phyloP scores from a whole-genome alignment of 1,140 invertebrate genomes.

The Yoshiicerus persimilis region DNA sequence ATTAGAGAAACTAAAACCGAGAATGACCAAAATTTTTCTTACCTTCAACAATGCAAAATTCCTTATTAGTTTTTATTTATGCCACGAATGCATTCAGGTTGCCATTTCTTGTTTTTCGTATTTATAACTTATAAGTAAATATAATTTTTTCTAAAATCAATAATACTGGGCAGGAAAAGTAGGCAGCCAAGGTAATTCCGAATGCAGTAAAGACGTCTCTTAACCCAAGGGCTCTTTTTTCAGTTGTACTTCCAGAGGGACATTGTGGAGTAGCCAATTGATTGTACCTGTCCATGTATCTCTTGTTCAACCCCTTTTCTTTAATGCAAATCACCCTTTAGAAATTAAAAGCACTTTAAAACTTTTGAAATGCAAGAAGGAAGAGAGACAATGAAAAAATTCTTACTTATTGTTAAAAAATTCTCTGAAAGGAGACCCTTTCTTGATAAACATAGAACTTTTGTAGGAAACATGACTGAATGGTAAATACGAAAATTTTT shows the following conservation, averaged over 20 bases:
- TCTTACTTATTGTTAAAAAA: slow-evolving; percentile 1
- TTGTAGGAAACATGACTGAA: neutral
- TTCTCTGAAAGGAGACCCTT: neutral
- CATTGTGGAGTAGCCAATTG: neutral
- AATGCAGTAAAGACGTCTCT: neutral
- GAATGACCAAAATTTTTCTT: too few relatives aligned
- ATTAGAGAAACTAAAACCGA: too few relatives aligned
- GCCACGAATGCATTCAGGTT: too few relatives aligned
- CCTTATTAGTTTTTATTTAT: too few relatives aligned
- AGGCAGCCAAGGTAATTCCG: neutral
- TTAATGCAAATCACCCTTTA: neutral
- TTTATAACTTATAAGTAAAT: too few relatives aligned
- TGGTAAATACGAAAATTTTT: neutral
- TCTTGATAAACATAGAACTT: slow-evolving; percentile 25
- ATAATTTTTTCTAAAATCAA: neutral
- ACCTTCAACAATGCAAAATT: too few relatives aligned
- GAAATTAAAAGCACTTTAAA: neutral
- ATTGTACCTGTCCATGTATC: neutral
- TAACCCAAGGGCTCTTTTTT: neutral
- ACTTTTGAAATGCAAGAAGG: neutral
- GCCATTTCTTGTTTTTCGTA: too few relatives aligned
- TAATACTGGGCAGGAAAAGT: neutral
- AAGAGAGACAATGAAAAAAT: neutral
- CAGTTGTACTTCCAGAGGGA: neutral
- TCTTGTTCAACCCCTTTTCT: neutral